Base-by-base conservation (phyloP, 64 coral and sea anemone genomes). In the Porites australiensis region DNA sequence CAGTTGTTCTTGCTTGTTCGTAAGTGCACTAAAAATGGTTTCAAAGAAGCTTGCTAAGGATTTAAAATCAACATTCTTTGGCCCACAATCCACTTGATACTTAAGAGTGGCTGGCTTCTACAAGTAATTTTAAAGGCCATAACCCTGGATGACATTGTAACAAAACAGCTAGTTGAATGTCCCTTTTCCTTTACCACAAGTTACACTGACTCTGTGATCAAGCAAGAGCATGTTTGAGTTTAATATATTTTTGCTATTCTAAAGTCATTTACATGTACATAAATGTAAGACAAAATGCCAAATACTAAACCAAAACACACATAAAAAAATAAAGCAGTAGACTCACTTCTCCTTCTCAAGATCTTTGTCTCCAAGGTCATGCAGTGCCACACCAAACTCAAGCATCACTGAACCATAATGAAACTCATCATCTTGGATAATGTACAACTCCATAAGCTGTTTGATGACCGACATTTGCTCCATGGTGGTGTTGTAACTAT, bases 401-500 rank as follows among this genome's bases (percentile, higher is more conserved):
- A 97, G 48, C 76, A 88, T 60, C 7, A 60, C 82, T 59, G n/a
- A n/a, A n/a, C n/a, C n/a, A n/a, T n/a, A n/a, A n/a, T n/a, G n/a
- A n/a, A n/a, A n/a, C n/a, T n/a, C n/a, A n/a, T n/a, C n/a, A n/a
- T n/a, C n/a, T n/a, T n/a, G n/a, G n/a, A n/a, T n/a, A n/a, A n/a
- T n/a, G 74, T 94, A 94, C n/a, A 91, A 75, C 3, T 91, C 88
- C 75, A 69, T 82, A 77, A 97, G 8, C 59, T 97, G 95, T 61
- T 94, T 77, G 64, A 89, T 78, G 67, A 97, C 88, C 76, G 95
- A 50, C 43, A 75, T 49, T 72, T 88, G 95, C 58, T 97, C 95
- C 19, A 91, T 12, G 44, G 68, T 55, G 60, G 84, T 93, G 58
- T 93, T 82, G 79, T 87, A 93, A 44, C 82, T 78, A 14, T 18